Evolutionary conservation across 2,797 vertebrate species (phyloP), one percentile per base, ranked within the genome.

Genomic region (Sorex maritimensis): DNA sequence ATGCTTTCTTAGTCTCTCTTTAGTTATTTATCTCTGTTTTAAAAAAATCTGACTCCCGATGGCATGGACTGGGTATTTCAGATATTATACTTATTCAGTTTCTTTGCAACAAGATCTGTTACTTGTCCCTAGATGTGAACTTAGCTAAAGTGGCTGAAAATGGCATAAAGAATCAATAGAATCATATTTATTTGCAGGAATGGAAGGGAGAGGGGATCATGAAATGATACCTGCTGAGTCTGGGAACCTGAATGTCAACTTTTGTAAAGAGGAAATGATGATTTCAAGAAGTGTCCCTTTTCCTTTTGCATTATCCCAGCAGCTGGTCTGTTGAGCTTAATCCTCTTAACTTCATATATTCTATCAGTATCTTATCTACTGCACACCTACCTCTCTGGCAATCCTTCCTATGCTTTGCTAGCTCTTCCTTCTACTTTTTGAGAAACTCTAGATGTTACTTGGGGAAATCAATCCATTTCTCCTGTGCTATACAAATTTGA

Each of bases 271-370:
- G 86, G 85, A 97, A 96, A 97, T 92, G 0, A 15, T 91, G 94
- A 97, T 88, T 97, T 91, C 94, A 94, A 69, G 97, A 95, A 92
- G 94, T 63, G 46, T 81, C 14, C 65, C 24, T 84, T 49, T 12
- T 5, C 4, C 23, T 30, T 95, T 96, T 95, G 71, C 92, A 52
- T 98, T 97, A 95, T 97, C 92, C 94, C 95, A 93, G 90, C 77
- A 96, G 96, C 91, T 98, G 97, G 98, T 98, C 98, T 0, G 41
- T 96, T 97, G 94, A 92, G 93, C 78, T 46, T 97, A 98, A 98
- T 98, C 97, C 96, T 98, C 97, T 98, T 98, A 95, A 95, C 38
- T 91, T 91, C 95, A 86, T 97, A 97, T 97, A 95, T 92, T 97
- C 65, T 96, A 77, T 97, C 93, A 67, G 94, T 63, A 81, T 97